A percentile compares a stretch with the other conserved stretches of the same genome.
Conservation (phyloP, 2,888 invertebrate species). For the Marronus borbonicus region DNA sequence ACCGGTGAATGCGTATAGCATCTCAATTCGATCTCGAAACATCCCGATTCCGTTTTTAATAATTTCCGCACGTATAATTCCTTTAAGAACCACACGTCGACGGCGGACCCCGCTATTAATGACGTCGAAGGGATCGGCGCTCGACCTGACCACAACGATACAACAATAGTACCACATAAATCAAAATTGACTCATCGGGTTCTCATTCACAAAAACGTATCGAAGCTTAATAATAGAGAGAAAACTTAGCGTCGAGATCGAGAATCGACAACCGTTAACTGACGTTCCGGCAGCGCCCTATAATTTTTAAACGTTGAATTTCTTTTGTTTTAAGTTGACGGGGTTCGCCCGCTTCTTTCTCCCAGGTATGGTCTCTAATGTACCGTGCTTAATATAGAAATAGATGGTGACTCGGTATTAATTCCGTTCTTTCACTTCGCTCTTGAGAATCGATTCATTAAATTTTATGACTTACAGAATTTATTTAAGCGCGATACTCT, state of each 20-base stretch:
- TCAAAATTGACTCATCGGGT: constrained; percentile 24
- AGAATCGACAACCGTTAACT: constrained; percentile 28
- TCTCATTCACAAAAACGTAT: constrained; percentile 36
- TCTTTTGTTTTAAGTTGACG: constrained; percentile 34
- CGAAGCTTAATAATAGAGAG: constrained; percentile 34
- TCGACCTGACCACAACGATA: constrained; percentile 5
- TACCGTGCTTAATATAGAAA: constrained; percentile 30
- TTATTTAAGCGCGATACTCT: background rate
- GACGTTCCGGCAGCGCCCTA: constrained; percentile 38
- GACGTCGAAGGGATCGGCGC: constrained; percentile 7
- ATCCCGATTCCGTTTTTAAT: background rate
- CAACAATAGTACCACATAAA: constrained; percentile 36
- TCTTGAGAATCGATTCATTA: constrained; percentile 23
- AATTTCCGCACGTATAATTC: background rate
- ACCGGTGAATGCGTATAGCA: background rate
- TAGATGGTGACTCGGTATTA: constrained; percentile 21
- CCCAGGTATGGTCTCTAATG: constrained; percentile 37
- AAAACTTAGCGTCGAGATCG: constrained; percentile 26
- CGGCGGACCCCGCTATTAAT: constrained; percentile 14
- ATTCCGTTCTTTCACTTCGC: background rate
- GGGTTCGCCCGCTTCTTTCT: constrained; percentile 9
- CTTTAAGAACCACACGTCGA: background rate
- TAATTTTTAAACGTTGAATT: constrained; percentile 44
- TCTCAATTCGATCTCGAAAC: background rate
- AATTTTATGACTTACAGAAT: constrained; percentile 42